Evolutionary conservation across 2,113 vertebrate species (phyloP), one percentile per base, ranked within the genome.

Genomic region (Papio anubis): DNA sequence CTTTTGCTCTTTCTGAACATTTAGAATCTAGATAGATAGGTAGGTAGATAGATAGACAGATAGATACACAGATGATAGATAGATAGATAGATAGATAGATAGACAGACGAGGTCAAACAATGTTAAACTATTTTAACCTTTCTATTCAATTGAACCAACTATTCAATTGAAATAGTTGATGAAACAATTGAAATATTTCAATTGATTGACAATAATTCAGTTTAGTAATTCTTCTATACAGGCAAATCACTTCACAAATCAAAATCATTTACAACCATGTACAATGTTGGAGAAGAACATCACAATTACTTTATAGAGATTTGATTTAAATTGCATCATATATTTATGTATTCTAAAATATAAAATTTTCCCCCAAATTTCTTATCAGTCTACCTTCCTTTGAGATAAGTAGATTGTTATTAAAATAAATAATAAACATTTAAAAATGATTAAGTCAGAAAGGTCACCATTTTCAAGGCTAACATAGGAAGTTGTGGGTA

Each of bases 341-440:
- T 40, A 73, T 66, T 75, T 73, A 18, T 64, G 64, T 89, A 40
- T 93, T 82, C 61, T 8, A 76, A 70, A 88, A 73, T 9, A 7
- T 64, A 8, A 89, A 85, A 21, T 27, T 1, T 70, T 94, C 35
- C 27, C 38, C 17, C 40, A 79, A 55, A 59, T 68, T 95, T 90
- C 21, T 90, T 21, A 66, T 78, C 35, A 40, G 21, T 20, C 21
- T 6, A 64, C 13, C 13, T 80, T 87, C 16, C 61, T 93, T 68
- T 66, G 48, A 70, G 50, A 68, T 43, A 68, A 43, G 55, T 55
- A 66, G 17, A 79, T 50, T 16, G 8, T n/a, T 83, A 48, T 59
- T 18, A 75, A 94, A 90, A 84, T 96, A 96, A 93, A 16, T 70
- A 64, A 79, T 79, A 94, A 76, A 83, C 27, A 80, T 6, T 94